Evolutionary conservation across 2,888 invertebrate species (phyloP).

Genomic region (Lepetodrilus schrolli): DNA sequence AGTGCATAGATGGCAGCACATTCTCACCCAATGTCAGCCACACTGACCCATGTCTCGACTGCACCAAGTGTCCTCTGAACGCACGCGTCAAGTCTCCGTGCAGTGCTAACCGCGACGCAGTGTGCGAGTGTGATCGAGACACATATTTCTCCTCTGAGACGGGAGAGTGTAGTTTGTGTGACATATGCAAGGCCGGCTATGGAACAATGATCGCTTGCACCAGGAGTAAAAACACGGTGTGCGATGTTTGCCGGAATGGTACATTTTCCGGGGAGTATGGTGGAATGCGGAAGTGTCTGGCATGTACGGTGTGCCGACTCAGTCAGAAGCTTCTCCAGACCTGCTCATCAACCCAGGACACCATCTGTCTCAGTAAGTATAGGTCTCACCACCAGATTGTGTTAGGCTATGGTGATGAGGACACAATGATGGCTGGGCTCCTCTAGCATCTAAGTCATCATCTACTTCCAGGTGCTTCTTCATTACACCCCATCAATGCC

Average conservation of each 20-base stretch:
- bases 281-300: conserved; percentile 57
- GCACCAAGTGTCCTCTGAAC: conserved; percentile 60
- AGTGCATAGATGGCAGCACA: conserved; percentile 58
- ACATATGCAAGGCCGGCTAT: conserved; percentile 62
- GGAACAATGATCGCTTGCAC: conserved; percentile 63
- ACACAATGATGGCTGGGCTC: no score
- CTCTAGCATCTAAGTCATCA: no score
- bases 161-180: conserved; percentile 60
- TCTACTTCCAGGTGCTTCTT: no score
- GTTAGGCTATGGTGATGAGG: no score
- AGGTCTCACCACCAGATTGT: neutral
- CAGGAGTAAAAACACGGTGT: conserved; percentile 59
- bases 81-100: conserved; percentile 56
- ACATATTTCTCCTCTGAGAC: conserved; percentile 55
- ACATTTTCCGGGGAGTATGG: conserved; percentile 67
- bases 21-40: conserved; percentile 54
- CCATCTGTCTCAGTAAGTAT: conserved; percentile 69
- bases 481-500: no score
- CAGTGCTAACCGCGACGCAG: conserved; percentile 67
- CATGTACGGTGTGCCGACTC: conserved; percentile 62
- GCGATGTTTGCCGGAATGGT: conserved; percentile 64
- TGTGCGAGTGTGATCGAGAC: conserved; percentile 66
- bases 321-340: conserved; percentile 61
- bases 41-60: conserved; percentile 52
- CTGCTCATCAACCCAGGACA: conserved; percentile 68